A percentile compares a stretch with the other conserved stretches of the same genome.
phyloP scores from a whole-genome alignment of 2,113 vertebrate species.

The Leuciscus idus region DNA sequence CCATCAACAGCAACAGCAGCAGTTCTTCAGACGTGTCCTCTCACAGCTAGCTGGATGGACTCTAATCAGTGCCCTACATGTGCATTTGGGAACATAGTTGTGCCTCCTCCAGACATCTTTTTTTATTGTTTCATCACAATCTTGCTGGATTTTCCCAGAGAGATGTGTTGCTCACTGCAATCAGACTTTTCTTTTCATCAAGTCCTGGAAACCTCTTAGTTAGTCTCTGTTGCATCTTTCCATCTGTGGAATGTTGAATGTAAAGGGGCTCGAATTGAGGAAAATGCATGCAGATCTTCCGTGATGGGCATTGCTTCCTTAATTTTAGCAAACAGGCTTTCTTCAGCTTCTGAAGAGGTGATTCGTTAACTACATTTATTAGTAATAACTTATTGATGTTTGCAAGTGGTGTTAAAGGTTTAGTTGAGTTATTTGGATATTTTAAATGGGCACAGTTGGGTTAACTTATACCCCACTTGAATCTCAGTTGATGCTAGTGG shows the following conservation, averaged over 20 bases:
- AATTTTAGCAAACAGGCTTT: conserved; percentile 20
- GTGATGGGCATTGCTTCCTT: conserved; percentile 19
- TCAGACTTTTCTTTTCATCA: conserved; percentile 73
- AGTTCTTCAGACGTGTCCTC: conserved; percentile 95
- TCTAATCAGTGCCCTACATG: conserved; percentile 2
- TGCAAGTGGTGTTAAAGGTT: conserved; percentile 22
- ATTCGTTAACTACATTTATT: conserved; percentile 49
- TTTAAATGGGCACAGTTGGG: conserved; percentile 47
- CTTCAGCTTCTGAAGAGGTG: conserved; percentile 37
- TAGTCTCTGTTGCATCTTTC: conserved; percentile 1
- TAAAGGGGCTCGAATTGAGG: conserved; percentile 50
- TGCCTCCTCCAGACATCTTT: conserved; percentile 63
- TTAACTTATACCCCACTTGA: conserved; percentile 47
- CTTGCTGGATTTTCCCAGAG: conserved; percentile 60
- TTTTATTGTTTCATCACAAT: conserved; percentile 57
- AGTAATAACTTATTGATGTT: conserved; percentile 50
- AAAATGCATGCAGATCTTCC: conserved; percentile 29
- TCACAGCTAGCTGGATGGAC: conserved; percentile 84
- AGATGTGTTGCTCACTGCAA: conserved; percentile 72
- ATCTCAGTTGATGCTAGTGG: conserved; percentile 56
- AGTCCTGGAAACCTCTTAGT: conserved; percentile 6
- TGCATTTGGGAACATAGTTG: conserved; percentile 35
- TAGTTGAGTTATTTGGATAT: conserved; percentile 41
- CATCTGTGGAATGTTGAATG: conserved; percentile 55
- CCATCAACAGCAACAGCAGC: conserved; percentile 98